phyloP scores from a whole-genome alignment of 2,113 vertebrate species.

The Cololabis saira region DNA sequence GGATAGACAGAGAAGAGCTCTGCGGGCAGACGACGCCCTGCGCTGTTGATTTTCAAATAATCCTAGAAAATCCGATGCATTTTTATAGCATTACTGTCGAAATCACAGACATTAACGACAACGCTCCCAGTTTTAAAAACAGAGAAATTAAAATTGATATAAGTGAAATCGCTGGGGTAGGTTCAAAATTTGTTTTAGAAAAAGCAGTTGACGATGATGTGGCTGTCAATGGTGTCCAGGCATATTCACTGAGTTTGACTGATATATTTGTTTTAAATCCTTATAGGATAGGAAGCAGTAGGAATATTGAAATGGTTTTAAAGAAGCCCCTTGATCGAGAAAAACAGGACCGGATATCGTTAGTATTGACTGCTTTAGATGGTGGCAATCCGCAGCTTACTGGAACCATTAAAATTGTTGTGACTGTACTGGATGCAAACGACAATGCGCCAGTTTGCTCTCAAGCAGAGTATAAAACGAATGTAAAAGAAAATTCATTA shows the following conservation, averaged over 20 bases:
- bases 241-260: constrained; percentile 15
- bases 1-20: constrained; percentile 81
- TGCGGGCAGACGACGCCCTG: constrained; percentile 76
- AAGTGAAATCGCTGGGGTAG: constrained; percentile 32
- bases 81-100: constrained; percentile 51
- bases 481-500: constrained; percentile 48
- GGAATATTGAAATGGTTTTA: constrained; percentile 63
- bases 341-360: constrained; percentile 1
- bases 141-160: constrained; percentile 45
- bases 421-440: constrained; percentile 59
- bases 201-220: constrained; percentile 50
- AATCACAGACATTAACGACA: constrained; percentile 59
- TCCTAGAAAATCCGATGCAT: constrained; percentile 71
- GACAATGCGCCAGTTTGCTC: constrained; percentile 79
- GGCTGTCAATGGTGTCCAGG: constrained; percentile 31
- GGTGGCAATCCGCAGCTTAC: constrained; percentile 60
- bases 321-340: constrained; percentile 67
- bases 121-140: constrained; percentile 35
- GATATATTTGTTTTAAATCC: constrained; percentile 41
- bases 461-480: constrained; percentile 52
- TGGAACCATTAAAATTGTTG: constrained; percentile 43
- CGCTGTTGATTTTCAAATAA: constrained; percentile 65
- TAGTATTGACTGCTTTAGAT: constrained; percentile 67
- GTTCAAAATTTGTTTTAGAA: constrained; percentile 53
- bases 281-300: constrained; percentile 5